These are phyloP conservation scores for Argyrosomus japonicus DNA, from an alignment of 2,113 vertebrate species.

Conservation along the genomic window DNA sequence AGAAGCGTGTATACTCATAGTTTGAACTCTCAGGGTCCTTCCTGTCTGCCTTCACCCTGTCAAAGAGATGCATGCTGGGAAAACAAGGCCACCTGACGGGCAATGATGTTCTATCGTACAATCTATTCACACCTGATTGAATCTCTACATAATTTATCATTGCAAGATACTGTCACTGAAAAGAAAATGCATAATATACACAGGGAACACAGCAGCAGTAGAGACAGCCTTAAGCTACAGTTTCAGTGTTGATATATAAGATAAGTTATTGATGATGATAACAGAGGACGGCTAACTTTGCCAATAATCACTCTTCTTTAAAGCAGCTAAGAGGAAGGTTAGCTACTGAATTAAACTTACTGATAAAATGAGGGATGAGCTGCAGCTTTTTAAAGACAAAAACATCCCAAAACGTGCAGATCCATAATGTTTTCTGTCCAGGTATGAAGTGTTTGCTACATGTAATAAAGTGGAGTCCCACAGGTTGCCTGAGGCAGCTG, in stretches of 20 bases:
- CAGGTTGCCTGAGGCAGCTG: conserved; percentile 47
- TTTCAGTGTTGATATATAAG: conserved; percentile 19
- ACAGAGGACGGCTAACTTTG: background rate
- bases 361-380: background rate
- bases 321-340: conserved; percentile 1
- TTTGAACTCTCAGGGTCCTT: conserved; percentile 4
- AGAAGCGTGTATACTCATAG: background rate
- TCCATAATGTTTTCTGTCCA: conserved; percentile 23
- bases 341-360: background rate
- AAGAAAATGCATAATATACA: conserved; percentile 11
- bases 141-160: conserved; percentile 24
- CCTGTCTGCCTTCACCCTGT: conserved; percentile 7
- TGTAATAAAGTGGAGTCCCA: conserved; percentile 33
- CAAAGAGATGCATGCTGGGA: conserved; percentile 35
- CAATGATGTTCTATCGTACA: conserved; percentile 4
- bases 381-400: background rate
- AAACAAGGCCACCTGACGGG: conserved; percentile 36
- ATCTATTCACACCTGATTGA: conserved; percentile 18
- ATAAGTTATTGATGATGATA: background rate
- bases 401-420: background rate
- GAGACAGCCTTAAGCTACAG: conserved; percentile 8
- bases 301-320: background rate
- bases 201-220: conserved; percentile 7
- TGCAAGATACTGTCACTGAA: conserved; percentile 1
- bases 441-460: conserved; percentile 26